A percentile compares a stretch with the other conserved stretches of the same genome.
These are phyloP conservation scores for Pristionchus arcanus DNA, from an alignment of 2,888 invertebrate genomes.

Conservation along the genomic window DNA sequence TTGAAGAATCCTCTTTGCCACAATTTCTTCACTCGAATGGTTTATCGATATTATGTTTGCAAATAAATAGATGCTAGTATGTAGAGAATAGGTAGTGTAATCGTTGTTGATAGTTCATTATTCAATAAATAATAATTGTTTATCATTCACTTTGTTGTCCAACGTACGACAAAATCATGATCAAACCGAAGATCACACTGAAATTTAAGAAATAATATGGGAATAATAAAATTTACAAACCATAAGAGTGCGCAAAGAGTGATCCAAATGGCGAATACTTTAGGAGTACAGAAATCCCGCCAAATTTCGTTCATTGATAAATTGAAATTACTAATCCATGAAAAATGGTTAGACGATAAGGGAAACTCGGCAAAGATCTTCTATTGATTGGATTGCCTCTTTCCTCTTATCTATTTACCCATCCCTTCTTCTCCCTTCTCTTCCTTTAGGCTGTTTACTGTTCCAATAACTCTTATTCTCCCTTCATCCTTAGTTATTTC, in stretches of 20 bases:
- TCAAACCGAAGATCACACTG: slow-evolving; percentile 50
- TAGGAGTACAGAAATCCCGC: slow-evolving; percentile 40
- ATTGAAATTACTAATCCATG: background rate
- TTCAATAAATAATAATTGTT: background rate
- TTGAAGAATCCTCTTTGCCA: slow-evolving; percentile 7
- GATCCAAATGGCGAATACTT: slow-evolving; percentile 40
- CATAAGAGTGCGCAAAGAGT: background rate
- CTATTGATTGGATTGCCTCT: background rate
- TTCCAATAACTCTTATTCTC: slow-evolving; percentile 11
- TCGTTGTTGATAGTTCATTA: background rate
- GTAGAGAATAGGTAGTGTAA: background rate
- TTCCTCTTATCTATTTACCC: slow-evolving; percentile 37
- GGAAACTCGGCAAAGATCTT: background rate
- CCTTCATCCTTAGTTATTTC: slow-evolving; percentile 31
- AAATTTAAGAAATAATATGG: background rate
- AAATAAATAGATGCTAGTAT: background rate
- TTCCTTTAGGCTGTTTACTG: background rate
- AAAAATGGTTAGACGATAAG: background rate
- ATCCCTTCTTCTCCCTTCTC: slow-evolving; percentile 2
- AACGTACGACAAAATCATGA: slow-evolving; percentile 41
- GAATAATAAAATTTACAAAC: background rate
- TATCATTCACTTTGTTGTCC: slow-evolving; percentile 41
- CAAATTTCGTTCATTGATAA: background rate
- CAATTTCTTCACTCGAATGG: background rate
- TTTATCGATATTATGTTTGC: background rate